Evolutionary conservation across 1,140 invertebrate genomes (phyloP).

Genomic region (Bradynema listronoti): DNA sequence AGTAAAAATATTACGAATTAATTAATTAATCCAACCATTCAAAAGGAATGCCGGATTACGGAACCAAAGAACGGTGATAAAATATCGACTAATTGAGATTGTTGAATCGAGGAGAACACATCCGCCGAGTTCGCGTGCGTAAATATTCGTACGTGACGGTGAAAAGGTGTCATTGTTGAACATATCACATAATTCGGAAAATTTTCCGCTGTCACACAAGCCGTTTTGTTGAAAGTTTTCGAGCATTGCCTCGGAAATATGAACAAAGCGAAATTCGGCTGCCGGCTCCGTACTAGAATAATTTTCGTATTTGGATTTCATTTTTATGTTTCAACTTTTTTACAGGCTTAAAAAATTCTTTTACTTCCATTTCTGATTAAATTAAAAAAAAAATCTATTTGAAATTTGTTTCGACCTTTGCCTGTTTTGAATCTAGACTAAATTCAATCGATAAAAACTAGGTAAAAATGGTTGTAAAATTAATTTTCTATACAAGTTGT

Average conservation of each 20-base stretch:
- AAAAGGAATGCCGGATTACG: slow-evolving; percentile 16
- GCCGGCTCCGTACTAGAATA: too few relatives aligned
- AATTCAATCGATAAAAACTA: neutral
- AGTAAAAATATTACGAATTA: too few relatives aligned
- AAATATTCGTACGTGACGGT: slow-evolving; percentile 13
- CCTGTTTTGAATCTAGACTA: too few relatives aligned
- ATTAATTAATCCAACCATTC: slow-evolving; percentile 3
- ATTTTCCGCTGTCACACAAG: slow-evolving; percentile 14
- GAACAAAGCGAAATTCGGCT: slow-evolving; percentile 16
- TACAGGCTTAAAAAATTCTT: neutral
- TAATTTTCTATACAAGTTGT: too few relatives aligned
- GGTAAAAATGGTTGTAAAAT: neutral
- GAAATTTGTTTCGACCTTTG: too few relatives aligned
- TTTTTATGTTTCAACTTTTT: neutral
- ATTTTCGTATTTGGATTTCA: neutral
- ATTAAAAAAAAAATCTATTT: too few relatives aligned
- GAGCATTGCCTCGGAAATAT: slow-evolving; percentile 16
- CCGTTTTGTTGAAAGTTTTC: slow-evolving; percentile 25
- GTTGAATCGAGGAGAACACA: slow-evolving; percentile 17
- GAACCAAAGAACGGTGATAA: slow-evolving; percentile 23
- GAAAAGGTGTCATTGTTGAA: slow-evolving; percentile 17
- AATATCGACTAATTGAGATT: slow-evolving; percentile 12
- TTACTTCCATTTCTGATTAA: too few relatives aligned
- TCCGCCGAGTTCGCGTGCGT: slow-evolving; percentile 6
- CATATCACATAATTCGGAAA: slow-evolving; percentile 18